These are phyloP conservation scores for Germaria angustata DNA, from an alignment of 2,888 invertebrate genomes.

Conservation along the genomic window DNA sequence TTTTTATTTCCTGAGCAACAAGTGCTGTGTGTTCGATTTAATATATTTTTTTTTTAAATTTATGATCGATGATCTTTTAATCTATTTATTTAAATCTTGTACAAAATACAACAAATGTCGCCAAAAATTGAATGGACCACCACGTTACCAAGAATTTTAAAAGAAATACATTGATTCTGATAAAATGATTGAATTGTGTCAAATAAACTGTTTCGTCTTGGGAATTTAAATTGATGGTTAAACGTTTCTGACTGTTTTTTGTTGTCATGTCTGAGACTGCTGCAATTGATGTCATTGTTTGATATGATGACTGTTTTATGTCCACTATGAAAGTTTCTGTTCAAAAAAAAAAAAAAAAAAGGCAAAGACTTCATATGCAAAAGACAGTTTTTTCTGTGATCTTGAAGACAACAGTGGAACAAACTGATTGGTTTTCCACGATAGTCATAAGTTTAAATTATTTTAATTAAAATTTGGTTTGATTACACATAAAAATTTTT, in stretches of 20 bases:
- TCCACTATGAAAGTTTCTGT: constrained; percentile 6
- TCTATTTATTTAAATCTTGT: constrained; percentile 58
- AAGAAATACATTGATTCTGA: constrained; percentile 31
- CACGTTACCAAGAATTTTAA: constrained; percentile 55
- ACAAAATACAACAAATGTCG: constrained; percentile 50
- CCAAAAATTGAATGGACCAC: constrained; percentile 58
- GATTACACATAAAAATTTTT: no score
- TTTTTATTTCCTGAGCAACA: constrained; percentile 13
- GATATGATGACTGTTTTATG: constrained; percentile 65
- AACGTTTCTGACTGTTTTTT: not conserved
- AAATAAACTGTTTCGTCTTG: constrained; percentile 47
- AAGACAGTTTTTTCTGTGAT: not conserved
- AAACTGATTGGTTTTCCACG: not conserved
- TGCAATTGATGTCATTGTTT: constrained; percentile 56
- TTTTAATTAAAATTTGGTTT: not conserved
- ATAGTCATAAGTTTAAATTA: not conserved
- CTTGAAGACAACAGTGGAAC: constrained; percentile 13
- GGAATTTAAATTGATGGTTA: constrained; percentile 56
- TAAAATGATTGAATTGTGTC: constrained; percentile 66
- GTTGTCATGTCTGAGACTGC: not conserved
- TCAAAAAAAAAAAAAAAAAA: not conserved
- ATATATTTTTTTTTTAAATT: not conserved
- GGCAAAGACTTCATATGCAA: constrained; percentile 52
- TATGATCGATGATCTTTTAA: constrained; percentile 64
- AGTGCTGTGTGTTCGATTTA: constrained; percentile 10